Conservation (phyloP, 1,140 invertebrate genomes). For the Parapsyche elsis region DNA sequence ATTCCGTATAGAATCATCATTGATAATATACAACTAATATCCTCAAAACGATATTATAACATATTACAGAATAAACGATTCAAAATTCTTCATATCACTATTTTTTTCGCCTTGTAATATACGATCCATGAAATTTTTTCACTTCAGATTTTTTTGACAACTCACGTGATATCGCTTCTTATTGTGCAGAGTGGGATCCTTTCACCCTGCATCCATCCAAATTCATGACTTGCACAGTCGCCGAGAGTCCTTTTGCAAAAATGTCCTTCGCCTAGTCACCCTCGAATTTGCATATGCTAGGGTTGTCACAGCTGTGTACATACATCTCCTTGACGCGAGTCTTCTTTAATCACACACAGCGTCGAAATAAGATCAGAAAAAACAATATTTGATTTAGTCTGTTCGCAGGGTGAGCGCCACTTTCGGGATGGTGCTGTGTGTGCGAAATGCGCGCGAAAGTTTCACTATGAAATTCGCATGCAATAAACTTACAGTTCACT, state of each 20-base stretch:
- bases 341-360: too few species aligned
- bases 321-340: too few species aligned
- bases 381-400: background rate
- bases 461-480: constrained; percentile 21
- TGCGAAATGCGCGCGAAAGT: background rate
- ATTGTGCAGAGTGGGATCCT: background rate
- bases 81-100: background rate
- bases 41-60: too few species aligned
- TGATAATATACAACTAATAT: too few species aligned
- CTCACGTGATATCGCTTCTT: background rate
- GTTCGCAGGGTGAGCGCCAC: too few species aligned
- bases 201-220: background rate
- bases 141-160: background rate
- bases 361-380: background rate
- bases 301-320: background rate
- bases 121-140: background rate
- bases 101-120: background rate
- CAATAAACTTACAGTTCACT: constrained; percentile 32
- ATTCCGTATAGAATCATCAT: too few species aligned
- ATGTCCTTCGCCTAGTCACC: background rate
- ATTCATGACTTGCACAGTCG: background rate
- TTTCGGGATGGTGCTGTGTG: background rate
- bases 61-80: too few species aligned
- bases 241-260: background rate
- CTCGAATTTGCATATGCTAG: background rate